phyloP scores from a whole-genome alignment of 2,888 invertebrate species.

The Zaprionus lineosus region DNA sequence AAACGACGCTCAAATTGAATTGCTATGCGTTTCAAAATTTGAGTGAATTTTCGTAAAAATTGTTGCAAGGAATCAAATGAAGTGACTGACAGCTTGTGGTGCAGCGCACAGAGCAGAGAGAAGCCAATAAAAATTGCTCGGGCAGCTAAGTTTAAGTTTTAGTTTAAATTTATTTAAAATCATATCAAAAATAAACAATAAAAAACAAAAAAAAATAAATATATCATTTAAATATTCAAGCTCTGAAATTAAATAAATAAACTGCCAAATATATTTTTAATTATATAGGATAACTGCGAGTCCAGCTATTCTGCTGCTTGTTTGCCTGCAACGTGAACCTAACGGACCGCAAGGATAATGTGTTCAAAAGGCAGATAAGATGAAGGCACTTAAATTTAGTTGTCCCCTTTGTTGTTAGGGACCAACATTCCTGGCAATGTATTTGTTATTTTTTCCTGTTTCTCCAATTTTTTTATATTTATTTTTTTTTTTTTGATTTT shows the following conservation, averaged over 20 bases:
- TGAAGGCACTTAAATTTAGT: slow-evolving; percentile 71
- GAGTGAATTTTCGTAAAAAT: slow-evolving; percentile 38
- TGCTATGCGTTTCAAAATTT: slow-evolving; percentile 59
- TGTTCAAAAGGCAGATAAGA: slow-evolving; percentile 57
- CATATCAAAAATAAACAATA: too few species aligned
- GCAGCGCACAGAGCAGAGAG: slow-evolving; percentile 16
- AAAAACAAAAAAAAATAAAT: too few species aligned
- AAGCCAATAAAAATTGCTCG: too few species aligned
- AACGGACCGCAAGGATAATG: slow-evolving; percentile 51
- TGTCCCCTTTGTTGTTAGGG: slow-evolving; percentile 51
- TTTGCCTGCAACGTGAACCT: not conserved
- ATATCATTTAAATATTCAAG: too few species aligned
- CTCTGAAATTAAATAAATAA: too few species aligned
- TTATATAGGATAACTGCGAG: not conserved
- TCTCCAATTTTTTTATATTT: not conserved
- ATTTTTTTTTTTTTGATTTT: slow-evolving; percentile 12
- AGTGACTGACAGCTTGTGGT: slow-evolving; percentile 57
- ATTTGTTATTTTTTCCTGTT: slow-evolving; percentile 43
- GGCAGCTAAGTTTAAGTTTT: too few species aligned
- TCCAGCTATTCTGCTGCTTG: not conserved
- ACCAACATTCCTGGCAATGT: slow-evolving; percentile 36
- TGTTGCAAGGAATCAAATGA: slow-evolving; percentile 54
- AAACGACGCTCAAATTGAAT: slow-evolving; percentile 50
- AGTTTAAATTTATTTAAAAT: too few species aligned
- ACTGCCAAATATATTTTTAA: too few species aligned